These are phyloP conservation scores for Anas georgica DNA, from an alignment of 2,797 vertebrate species.

Conservation along the genomic window DNA sequence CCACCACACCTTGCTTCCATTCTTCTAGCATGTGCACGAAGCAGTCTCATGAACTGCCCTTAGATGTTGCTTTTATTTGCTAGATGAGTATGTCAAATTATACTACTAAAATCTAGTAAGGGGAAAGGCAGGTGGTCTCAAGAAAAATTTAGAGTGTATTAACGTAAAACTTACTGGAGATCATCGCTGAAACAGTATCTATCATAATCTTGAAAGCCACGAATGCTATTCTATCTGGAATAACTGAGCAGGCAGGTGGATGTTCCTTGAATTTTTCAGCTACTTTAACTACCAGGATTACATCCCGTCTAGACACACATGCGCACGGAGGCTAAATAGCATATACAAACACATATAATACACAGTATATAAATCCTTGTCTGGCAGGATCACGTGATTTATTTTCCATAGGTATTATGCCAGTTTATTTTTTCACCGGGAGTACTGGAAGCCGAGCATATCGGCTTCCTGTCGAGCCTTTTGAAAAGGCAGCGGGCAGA, in stretches of 20 bases:
- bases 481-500: background rate
- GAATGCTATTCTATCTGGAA: background rate
- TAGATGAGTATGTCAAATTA: background rate
- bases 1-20: background rate
- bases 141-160: background rate
- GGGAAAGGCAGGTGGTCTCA: background rate
- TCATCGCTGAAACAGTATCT: background rate
- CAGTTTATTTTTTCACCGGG: background rate
- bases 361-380: background rate
- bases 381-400: background rate
- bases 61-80: background rate
- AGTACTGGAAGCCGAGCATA: background rate
- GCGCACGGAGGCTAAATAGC: background rate
- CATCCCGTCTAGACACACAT: background rate
- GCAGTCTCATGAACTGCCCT: background rate
- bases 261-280: background rate
- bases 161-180: background rate
- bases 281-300: background rate
- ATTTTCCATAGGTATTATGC: background rate
- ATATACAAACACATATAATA: background rate
- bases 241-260: background rate
- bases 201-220: background rate
- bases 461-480: background rate
- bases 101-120: background rate
- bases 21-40: accelerated